A percentile compares a stretch with the other conserved stretches of the same genome.
phyloP scores from a whole-genome alignment of 2,797 vertebrate species.

The Catamblyrhynchus diadema region DNA sequence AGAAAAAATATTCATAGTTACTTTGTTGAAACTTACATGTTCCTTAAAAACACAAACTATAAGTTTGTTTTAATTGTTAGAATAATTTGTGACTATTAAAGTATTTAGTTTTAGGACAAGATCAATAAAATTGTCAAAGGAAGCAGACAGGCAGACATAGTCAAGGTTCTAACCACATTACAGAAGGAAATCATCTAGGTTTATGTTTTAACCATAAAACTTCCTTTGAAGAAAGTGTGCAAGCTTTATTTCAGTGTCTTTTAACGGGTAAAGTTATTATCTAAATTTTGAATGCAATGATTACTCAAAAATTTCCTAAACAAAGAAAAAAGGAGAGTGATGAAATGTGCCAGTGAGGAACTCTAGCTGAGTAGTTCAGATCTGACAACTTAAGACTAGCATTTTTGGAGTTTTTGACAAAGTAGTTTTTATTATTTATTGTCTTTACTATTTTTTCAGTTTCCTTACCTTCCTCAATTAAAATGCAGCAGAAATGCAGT shows the following conservation, averaged over 20 bases:
- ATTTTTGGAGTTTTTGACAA: background rate
- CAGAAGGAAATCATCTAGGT: background rate
- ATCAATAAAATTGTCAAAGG: background rate
- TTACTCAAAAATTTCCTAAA: background rate
- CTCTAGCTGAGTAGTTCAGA: background rate
- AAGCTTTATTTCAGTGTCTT: background rate
- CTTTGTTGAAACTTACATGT: background rate
- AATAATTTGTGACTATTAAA: background rate
- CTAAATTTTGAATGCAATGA: background rate
- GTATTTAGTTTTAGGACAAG: background rate
- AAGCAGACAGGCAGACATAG: background rate
- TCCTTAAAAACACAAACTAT: background rate
- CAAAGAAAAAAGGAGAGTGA: background rate
- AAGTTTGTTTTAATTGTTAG: background rate
- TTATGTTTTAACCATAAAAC: background rate
- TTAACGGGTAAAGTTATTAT: background rate
- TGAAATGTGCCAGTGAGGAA: background rate
- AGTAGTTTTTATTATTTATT: background rate
- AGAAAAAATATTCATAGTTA: background rate
- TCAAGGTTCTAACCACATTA: background rate
- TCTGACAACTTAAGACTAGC: background rate
- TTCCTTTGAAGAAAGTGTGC: background rate
- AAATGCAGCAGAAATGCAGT: background rate
- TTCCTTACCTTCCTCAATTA: background rate
- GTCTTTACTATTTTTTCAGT: background rate